phyloP scores from a whole-genome alignment of 2,888 invertebrate species.

The Synergus umbraculus region DNA sequence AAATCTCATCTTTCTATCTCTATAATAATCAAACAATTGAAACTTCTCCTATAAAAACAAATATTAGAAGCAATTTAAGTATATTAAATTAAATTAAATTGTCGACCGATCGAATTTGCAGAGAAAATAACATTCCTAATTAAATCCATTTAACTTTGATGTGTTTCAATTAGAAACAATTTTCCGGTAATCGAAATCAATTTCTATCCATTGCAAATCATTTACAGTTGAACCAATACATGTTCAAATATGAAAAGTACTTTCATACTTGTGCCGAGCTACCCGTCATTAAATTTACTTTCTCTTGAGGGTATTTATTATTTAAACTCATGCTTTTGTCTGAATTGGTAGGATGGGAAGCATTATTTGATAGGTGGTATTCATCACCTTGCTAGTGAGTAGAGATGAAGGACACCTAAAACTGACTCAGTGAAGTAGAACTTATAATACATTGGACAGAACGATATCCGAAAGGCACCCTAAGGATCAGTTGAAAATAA shows the following conservation, averaged over 20 bases:
- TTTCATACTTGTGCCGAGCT: too few species aligned
- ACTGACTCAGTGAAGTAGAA: slow-evolving; percentile 69
- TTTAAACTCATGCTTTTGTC: not conserved
- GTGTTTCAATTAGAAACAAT: not conserved
- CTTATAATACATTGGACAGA: slow-evolving; percentile 47
- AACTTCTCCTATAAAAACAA: too few species aligned
- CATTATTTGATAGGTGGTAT: slow-evolving; percentile 22
- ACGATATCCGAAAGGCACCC: slow-evolving; percentile 35
- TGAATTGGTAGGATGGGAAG: not conserved
- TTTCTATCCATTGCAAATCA: not conserved
- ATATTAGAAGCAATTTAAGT: not conserved
- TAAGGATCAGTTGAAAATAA: slow-evolving; percentile 24
- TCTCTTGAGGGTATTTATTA: not conserved
- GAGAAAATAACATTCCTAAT: too few species aligned
- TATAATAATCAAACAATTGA: not conserved
- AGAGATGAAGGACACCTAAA: slow-evolving; percentile 34
- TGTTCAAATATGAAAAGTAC: not conserved
- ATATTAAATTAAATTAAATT: not conserved
- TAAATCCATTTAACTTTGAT: not conserved
- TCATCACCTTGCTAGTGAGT: not conserved
- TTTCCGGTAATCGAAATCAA: not conserved
- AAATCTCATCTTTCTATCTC: not conserved
- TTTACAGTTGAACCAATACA: not conserved
- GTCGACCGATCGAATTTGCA: too few species aligned
- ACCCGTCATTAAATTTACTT: too few species aligned